A percentile compares a stretch with the other conserved stretches of the same genome.
phyloP scores from a whole-genome alignment of 2,113 vertebrate species.

The Catharus fuscescens region DNA sequence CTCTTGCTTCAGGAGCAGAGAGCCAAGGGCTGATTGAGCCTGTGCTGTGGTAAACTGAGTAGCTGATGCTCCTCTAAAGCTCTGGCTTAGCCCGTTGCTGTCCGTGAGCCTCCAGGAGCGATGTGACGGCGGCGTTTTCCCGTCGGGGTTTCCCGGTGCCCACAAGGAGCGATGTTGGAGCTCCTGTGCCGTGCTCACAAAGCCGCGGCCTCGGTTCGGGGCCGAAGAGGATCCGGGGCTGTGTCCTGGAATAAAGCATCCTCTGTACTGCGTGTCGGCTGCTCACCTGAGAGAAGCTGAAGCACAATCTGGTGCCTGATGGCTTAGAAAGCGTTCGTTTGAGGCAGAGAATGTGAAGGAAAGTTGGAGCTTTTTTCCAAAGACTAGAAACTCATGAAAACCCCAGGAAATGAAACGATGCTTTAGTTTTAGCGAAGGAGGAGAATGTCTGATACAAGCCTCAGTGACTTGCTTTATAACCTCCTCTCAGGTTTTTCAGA shows the following conservation, averaged over 20 bases:
- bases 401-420: background rate
- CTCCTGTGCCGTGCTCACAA: background rate
- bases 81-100: background rate
- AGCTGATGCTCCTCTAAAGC: rapidly evolving
- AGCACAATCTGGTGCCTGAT: rapidly evolving
- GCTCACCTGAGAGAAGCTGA: rapidly evolving
- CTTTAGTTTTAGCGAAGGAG: background rate
- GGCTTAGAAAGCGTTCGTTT: background rate
- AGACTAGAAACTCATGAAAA: background rate
- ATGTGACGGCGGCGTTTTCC: rapidly evolving
- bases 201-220: background rate
- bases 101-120: background rate
- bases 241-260: background rate
- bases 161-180: rapidly evolving
- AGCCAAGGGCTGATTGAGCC: rapidly evolving
- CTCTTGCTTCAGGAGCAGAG: rapidly evolving
- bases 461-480: background rate
- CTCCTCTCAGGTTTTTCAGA: background rate
- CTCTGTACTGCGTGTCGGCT: rapidly evolving
- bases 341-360: background rate
- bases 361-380: rapidly evolving
- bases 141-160: background rate
- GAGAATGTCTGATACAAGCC: background rate
- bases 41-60: background rate
- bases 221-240: background rate